Conservation (phyloP, 2,888 invertebrate genomes). For the Ophion costatus region DNA sequence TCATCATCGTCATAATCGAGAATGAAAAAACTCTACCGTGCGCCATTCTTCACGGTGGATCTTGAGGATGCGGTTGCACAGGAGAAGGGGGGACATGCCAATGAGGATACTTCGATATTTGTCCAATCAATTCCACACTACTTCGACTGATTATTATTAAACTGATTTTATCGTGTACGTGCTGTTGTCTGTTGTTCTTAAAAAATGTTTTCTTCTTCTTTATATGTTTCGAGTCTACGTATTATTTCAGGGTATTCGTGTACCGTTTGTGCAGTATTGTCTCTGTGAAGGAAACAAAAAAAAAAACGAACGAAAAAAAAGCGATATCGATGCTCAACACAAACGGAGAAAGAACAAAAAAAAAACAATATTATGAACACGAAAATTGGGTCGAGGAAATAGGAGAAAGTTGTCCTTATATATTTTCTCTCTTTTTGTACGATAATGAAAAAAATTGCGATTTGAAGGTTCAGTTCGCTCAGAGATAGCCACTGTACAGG, state of each 20-base stretch:
- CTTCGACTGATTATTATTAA: constrained; percentile 46
- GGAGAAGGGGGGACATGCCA: constrained; percentile 45
- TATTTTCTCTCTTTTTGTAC: not conserved
- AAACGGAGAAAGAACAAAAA: constrained; percentile 52
- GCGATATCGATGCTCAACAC: constrained; percentile 51
- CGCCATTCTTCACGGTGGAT: constrained; percentile 49
- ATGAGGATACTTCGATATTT: constrained; percentile 27
- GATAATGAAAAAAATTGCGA: constrained; percentile 2
- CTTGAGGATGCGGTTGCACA: constrained; percentile 29
- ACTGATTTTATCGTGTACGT: constrained; percentile 54
- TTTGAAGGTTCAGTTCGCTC: constrained; percentile 10
- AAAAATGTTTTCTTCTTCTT: not conserved
- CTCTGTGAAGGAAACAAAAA: constrained; percentile 72
- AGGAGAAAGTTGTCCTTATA: constrained; percentile 23
- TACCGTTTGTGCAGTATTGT: constrained; percentile 77
- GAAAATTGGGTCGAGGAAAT: constrained; percentile 47
- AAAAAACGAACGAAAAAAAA: constrained; percentile 59
- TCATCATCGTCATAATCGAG: constrained; percentile 51
- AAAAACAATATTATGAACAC: constrained; percentile 58
- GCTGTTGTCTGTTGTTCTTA: constrained; percentile 63
- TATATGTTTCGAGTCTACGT: constrained; percentile 40
- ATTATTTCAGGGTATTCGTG: constrained; percentile 65
- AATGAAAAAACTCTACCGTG: constrained; percentile 53
- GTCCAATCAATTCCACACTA: constrained; percentile 42
- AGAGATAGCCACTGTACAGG: constrained; percentile 58